Evolutionary conservation across 2,113 vertebrate genomes (phyloP).

Genomic region (Euleptes europaea): DNA sequence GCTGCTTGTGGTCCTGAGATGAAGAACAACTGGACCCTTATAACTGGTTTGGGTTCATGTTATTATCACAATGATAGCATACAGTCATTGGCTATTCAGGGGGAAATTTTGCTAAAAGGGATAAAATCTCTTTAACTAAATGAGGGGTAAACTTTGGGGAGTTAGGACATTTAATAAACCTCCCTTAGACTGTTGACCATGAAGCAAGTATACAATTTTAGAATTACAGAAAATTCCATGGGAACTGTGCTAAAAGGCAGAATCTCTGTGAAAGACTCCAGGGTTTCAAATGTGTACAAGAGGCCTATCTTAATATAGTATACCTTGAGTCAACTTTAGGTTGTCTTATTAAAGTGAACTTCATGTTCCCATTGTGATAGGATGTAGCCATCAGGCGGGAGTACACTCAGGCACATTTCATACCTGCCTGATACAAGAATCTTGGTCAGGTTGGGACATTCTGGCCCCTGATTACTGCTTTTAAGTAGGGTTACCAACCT

Average conservation of each 20-base stretch:
- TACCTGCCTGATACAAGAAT: background rate
- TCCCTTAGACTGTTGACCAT: conserved; percentile 30
- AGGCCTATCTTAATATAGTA: background rate
- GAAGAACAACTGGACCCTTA: background rate
- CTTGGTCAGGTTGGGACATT: too few species aligned
- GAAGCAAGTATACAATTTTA: conserved; percentile 27
- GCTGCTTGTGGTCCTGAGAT: background rate
- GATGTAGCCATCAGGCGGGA: background rate
- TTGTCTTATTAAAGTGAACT: background rate
- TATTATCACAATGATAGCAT: background rate
- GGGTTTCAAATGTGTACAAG: background rate
- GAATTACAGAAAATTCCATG: background rate
- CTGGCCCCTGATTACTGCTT: too few species aligned
- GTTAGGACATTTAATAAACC: background rate
- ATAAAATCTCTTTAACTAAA: background rate
- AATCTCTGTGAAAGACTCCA: background rate
- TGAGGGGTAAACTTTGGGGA: background rate
- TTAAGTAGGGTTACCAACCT: too few species aligned
- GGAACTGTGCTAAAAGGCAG: background rate
- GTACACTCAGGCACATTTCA: background rate
- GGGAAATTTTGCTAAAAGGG: background rate
- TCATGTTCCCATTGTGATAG: background rate
- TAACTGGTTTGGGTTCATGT: background rate
- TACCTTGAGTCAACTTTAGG: background rate
- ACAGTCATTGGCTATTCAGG: background rate